phyloP scores from a whole-genome alignment of 2,797 vertebrate genomes.

The Steatocranus sp. region DNA sequence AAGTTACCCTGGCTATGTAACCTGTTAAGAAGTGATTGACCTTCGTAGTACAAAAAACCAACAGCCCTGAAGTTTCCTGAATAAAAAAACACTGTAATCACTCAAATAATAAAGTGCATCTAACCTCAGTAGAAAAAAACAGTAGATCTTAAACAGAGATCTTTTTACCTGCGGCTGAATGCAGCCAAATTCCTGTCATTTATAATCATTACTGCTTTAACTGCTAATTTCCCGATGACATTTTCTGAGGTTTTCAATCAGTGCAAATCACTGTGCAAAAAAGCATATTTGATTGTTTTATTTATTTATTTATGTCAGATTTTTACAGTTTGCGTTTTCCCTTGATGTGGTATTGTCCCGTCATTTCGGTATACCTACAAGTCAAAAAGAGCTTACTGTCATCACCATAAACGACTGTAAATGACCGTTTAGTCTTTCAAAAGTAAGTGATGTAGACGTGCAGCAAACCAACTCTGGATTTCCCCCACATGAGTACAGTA shows the following conservation, averaged over 20 bases:
- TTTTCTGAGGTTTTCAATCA: not conserved
- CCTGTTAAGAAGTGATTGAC: not conserved
- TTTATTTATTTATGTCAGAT: not conserved
- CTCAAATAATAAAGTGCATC: not conserved
- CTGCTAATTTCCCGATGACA: not conserved
- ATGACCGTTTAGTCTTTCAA: not conserved
- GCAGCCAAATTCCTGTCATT: not conserved
- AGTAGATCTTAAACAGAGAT: not conserved
- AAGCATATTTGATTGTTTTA: not conserved
- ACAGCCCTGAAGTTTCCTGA: not conserved
- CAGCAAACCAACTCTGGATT: slow-evolving; percentile 20
- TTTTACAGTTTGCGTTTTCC: not conserved
- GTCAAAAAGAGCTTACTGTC: not conserved
- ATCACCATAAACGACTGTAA: not conserved
- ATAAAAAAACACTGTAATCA: not conserved
- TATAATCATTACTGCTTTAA: not conserved
- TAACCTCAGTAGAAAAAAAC: not conserved
- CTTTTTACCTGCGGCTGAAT: not conserved
- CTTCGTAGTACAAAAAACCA: not conserved
- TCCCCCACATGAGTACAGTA: slow-evolving; percentile 1
- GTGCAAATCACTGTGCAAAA: too few species aligned
- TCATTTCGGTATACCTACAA: not conserved
- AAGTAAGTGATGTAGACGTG: not conserved
- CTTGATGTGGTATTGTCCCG: not conserved
- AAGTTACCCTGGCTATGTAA: accelerated